Base-by-base conservation (phyloP, 1,140 invertebrate species). In the Andrena cerasifolii region DNA sequence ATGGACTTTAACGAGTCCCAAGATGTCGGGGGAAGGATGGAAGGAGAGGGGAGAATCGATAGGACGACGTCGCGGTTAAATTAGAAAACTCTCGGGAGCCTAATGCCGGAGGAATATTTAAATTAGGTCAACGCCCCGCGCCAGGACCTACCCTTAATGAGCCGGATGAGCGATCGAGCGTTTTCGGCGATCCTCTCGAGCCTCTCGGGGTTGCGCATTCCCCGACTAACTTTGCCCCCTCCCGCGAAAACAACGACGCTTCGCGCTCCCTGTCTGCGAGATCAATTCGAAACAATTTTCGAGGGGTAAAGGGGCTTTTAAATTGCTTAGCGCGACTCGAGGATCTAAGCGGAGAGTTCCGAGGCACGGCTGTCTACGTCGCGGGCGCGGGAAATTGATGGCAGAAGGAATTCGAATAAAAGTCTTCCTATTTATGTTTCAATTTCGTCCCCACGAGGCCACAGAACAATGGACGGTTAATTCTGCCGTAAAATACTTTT, bases 71-170 rank as follows among this genome's bases (percentile, higher is more conserved):
- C 63, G 80, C 49, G 81, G 81, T 84, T 84, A 84, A 84, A 84
- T 84, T 84, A 84, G 83, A 84, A 84, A 84, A 84, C 78, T 84
- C 82, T 84, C 59, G 49, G 72, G 51, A 68, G 43, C 58, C 62
- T 31, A 36, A 54, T 63, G 54, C 18, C 33, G 43, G 66, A 68
- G 68, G 73, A 81, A 80, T 84, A 84, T 84, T 84, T 80, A 84
- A 84, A 84, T 84, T 80, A 77, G 78, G 67, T 72, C 53, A 76
- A 79, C 82, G 71, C 71, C 81, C 66, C 45, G 26, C 28, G 43
- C 70, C 47, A 83, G 47, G 45, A 43, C 58, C 71, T 66, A 65
- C 61, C 71, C 71, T 74, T 77, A 83, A 84, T 72, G 81, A 84
- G 81, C 68, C 65, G 81, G 67, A 84, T 84, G 66, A 84, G 67